phyloP scores from a whole-genome alignment of 2,797 vertebrate genomes.

The Chelon auratus region DNA sequence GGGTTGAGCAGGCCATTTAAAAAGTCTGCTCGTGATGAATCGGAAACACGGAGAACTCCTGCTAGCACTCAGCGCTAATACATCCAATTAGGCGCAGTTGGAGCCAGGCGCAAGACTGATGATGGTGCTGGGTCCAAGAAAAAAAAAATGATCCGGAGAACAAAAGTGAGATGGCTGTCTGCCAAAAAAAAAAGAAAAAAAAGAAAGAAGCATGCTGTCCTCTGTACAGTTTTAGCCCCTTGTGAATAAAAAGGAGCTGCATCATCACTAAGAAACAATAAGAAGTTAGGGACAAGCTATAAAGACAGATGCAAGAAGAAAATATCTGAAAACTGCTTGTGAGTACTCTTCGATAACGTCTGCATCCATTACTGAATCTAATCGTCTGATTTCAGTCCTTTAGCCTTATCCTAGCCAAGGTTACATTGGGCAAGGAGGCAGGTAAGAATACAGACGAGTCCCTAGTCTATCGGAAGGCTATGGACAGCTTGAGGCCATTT shows the following conservation, averaged over 20 bases:
- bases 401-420: not conserved
- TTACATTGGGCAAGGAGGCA: not conserved
- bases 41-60: constrained; percentile 50
- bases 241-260: constrained; percentile 39
- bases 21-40: constrained; percentile 58
- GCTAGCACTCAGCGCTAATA: constrained; percentile 59
- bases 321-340: not conserved
- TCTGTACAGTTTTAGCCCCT: constrained; percentile 21
- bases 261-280: constrained; percentile 34
- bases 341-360: no score
- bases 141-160: constrained; percentile 16
- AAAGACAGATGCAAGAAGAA: not conserved
- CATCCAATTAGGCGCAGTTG: constrained; percentile 65
- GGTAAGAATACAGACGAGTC: not conserved
- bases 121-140: constrained; percentile 5
- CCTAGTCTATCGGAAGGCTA: not conserved
- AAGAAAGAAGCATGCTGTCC: constrained; percentile 19
- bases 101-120: constrained; percentile 50
- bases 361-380: not conserved
- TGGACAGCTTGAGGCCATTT: not conserved
- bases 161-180: constrained; percentile 44
- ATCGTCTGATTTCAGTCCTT: not conserved
- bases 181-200: constrained; percentile 25
- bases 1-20: constrained; percentile 30
- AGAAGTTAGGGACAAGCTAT: constrained; percentile 5